A percentile compares a stretch with the other conserved stretches of the same genome.
These are phyloP conservation scores for Eurytoma adleriae DNA, from an alignment of 2,888 invertebrate genomes.

Conservation along the genomic window DNA sequence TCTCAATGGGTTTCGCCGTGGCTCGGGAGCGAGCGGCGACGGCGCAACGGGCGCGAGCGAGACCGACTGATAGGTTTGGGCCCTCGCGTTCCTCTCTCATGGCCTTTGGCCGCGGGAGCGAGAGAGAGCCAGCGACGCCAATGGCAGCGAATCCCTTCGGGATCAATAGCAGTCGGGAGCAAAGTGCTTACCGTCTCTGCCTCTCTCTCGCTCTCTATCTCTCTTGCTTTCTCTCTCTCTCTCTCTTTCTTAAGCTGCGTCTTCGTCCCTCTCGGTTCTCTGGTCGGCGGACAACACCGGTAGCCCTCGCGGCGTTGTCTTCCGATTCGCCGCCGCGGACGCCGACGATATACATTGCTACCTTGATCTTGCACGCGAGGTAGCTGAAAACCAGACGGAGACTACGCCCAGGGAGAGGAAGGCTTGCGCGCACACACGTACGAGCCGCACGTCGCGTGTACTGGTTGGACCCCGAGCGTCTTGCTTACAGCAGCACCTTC, in stretches of 20 bases:
- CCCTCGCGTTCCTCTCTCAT: slow-evolving; percentile 49
- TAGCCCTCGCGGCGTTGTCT: slow-evolving; percentile 72
- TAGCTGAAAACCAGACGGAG: slow-evolving; percentile 31
- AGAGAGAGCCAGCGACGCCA: slow-evolving; percentile 24
- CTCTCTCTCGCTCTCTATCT: slow-evolving; percentile 7
- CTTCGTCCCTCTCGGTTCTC: neutral
- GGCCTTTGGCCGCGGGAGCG: slow-evolving; percentile 42
- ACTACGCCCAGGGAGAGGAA: neutral
- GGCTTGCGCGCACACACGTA: neutral
- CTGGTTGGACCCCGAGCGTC: no score
- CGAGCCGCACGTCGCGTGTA: neutral
- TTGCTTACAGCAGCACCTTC: neutral
- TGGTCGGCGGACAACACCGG: slow-evolving; percentile 71
- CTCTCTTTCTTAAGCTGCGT: neutral
- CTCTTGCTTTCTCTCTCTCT: slow-evolving; percentile 16
- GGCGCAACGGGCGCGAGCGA: slow-evolving; percentile 60
- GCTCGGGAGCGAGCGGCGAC: slow-evolving; percentile 54
- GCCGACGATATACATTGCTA: slow-evolving; percentile 44
- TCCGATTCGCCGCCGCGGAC: slow-evolving; percentile 62
- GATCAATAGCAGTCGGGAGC: slow-evolving; percentile 61
- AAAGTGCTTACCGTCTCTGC: slow-evolving; percentile 45
- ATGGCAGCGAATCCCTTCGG: slow-evolving; percentile 56
- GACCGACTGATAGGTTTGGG: slow-evolving; percentile 64
- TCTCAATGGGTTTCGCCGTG: slow-evolving; percentile 69
- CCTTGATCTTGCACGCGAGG: slow-evolving; percentile 54